A percentile compares a stretch with the other conserved stretches of the same genome.
Evolutionary conservation across 2,888 invertebrate species (phyloP).

Genomic region (Drosophila rubida): DNA sequence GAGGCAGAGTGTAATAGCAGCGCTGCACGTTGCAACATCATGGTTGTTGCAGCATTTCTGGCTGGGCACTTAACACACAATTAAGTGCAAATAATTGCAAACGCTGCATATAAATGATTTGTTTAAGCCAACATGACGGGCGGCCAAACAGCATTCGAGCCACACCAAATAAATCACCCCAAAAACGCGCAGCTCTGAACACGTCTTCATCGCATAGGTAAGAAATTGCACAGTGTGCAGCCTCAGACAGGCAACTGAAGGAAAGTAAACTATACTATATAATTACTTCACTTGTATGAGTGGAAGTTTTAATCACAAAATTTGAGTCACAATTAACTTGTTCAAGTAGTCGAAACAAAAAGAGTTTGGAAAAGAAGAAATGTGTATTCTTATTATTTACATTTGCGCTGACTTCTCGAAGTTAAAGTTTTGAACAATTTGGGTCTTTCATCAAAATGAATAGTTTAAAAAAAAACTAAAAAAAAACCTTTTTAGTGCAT

Average conservation of each 20-base stretch:
- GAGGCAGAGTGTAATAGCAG: background rate
- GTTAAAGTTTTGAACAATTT: too few species aligned
- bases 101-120: constrained; percentile 83
- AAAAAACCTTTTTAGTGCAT: too few species aligned
- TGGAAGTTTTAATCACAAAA: too few species aligned
- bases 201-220: constrained; percentile 60
- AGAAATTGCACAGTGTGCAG: constrained; percentile 26
- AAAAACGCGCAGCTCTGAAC: constrained; percentile 9
- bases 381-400: too few species aligned
- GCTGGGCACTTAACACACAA: constrained; percentile 83
- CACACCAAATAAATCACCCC: constrained; percentile 62
- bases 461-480: too few species aligned
- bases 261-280: background rate
- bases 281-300: too few species aligned
- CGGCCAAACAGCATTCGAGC: constrained; percentile 13
- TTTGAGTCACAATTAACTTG: too few species aligned
- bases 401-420: too few species aligned
- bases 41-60: constrained; percentile 50
- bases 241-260: background rate
- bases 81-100: constrained; percentile 84
- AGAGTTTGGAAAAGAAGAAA: too few species aligned
- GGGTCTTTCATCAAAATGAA: too few species aligned
- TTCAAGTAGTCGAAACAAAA: too few species aligned
- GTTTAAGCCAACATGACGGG: constrained; percentile 80
- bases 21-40: constrained; percentile 5